Percentiles rank a stretch among this genome's conserved stretches.
phyloP scores from a whole-genome alignment of 1,140 invertebrate species.

The Cepaea nemoralis region DNA sequence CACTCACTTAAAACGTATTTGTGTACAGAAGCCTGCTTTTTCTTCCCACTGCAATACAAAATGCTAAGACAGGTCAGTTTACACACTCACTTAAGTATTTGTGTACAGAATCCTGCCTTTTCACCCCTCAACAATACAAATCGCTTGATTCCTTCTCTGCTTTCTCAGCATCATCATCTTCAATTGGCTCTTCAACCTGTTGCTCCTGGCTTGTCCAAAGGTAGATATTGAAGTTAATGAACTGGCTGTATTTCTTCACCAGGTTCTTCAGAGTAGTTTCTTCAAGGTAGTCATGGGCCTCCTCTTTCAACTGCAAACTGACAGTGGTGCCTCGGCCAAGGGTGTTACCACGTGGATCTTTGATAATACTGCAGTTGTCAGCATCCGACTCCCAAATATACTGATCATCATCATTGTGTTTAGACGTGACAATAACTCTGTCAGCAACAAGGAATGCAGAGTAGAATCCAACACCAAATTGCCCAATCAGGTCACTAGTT shows the following conservation, averaged over 20 bases:
- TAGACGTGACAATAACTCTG: slow-evolving; percentile 84
- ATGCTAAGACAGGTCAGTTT: no score
- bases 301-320: slow-evolving; percentile 91
- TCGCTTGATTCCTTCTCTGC: no score
- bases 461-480: slow-evolving; percentile 98
- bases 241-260: slow-evolving; percentile 98
- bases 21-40: no score
- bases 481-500: slow-evolving; percentile 76
- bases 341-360: slow-evolving; percentile 94
- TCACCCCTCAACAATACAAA: no score
- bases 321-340: slow-evolving; percentile 89
- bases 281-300: slow-evolving; percentile 95
- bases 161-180: no score
- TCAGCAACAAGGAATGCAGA: slow-evolving; percentile 87
- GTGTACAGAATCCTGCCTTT: not conserved
- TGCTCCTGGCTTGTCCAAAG: slow-evolving; percentile 94
- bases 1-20: no score
- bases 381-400: slow-evolving; percentile 97
- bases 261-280: slow-evolving; percentile 89
- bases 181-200: no score
- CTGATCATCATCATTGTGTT: slow-evolving; percentile 95
- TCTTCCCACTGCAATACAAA: not conserved
- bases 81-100: no score
- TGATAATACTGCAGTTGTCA: slow-evolving; percentile 85
- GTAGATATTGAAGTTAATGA: slow-evolving; percentile 99